Evolutionary conservation across 92 coral and sea anemone species (phyloP).

Genomic region (Zoanthus solanderi): DNA sequence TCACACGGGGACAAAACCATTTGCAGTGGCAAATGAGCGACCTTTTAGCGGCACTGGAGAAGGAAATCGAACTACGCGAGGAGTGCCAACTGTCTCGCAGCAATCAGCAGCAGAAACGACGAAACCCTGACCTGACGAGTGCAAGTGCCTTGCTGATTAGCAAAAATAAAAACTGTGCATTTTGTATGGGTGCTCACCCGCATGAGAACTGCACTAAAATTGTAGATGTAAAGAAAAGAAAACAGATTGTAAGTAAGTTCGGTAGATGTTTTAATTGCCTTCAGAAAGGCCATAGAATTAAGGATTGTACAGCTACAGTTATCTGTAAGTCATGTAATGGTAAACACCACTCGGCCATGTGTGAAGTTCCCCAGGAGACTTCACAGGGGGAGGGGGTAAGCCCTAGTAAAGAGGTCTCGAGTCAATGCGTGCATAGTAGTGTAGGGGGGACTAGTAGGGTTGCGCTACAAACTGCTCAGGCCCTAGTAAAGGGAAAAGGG

Average conservation of each 20-base stretch:
- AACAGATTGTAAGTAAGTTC: constrained; percentile 33
- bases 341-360: constrained; percentile 14
- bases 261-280: constrained; percentile 61
- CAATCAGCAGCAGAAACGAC: no score
- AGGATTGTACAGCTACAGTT: constrained; percentile 31
- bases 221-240: constrained; percentile 23
- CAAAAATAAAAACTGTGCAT: constrained; percentile 61
- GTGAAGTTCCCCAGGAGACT: constrained; percentile 34
- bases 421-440: constrained; percentile 22
- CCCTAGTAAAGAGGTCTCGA: constrained; percentile 4
- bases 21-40: no score
- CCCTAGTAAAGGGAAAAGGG: background rate
- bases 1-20: no score
- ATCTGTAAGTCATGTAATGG: constrained; percentile 15
- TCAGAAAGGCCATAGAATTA: constrained; percentile 24
- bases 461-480: constrained; percentile 36
- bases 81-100: no score
- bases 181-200: constrained; percentile 41
- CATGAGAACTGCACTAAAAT: constrained; percentile 47
- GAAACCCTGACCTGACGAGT: no score
- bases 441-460: constrained; percentile 46
- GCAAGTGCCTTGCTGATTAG: constrained; percentile 11
- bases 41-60: no score
- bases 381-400: constrained; percentile 33
- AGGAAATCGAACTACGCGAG: no score